Evolutionary conservation across 2,797 vertebrate genomes (phyloP), one percentile per base, ranked within the genome.

Genomic region (Bryconaethiops microstoma): DNA sequence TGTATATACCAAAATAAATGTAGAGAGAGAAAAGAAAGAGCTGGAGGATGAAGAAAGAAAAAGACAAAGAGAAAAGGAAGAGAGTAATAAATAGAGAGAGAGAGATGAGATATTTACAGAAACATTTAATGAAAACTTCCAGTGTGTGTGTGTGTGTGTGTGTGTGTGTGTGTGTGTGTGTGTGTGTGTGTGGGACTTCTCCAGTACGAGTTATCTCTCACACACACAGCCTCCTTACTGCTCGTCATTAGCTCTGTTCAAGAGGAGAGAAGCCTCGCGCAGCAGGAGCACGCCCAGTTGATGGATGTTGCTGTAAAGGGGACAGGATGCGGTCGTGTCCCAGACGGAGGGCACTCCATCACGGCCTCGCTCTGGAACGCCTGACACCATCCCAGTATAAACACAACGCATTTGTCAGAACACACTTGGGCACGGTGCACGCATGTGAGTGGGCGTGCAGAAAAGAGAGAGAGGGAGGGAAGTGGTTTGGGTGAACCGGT

Each of bases 401-500:
- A 73, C 52, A 7, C 68, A 77, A 35, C 13, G 14, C 69, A 16
- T 78, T 64, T 72, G 50, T 71, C 65, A 80, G 69, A 39, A 78
- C 48, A 59, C 57, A 48, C 29, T 57, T 35, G 7, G 19, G 54
- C 29, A 9, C 42, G 25, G 57, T 25, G 25, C 12, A 13, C 45
- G 39, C 23, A 60, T 80, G 52, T 63, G 64, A 17, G 71, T 68
- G 62, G 25, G 25, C 8, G 78, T 35, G 45, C 52, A 42, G 35
- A 14, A n/a, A 35, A 45, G 4, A 48, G 42, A 45, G 42, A 13
- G 40, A 45, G 19, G 2, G 35, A 45, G 19, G 1, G 19, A 17
- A 23, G 62, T 71, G 71, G 42, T 16, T 48, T 23, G 45, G 35
- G 50, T 29, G 23, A 72, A 63, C 2, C 16, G 48, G 55, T 64